Evolutionary conservation across 2,888 invertebrate species (phyloP), one percentile per base, ranked within the genome.

Genomic region (Amblyteles armatorius): DNA sequence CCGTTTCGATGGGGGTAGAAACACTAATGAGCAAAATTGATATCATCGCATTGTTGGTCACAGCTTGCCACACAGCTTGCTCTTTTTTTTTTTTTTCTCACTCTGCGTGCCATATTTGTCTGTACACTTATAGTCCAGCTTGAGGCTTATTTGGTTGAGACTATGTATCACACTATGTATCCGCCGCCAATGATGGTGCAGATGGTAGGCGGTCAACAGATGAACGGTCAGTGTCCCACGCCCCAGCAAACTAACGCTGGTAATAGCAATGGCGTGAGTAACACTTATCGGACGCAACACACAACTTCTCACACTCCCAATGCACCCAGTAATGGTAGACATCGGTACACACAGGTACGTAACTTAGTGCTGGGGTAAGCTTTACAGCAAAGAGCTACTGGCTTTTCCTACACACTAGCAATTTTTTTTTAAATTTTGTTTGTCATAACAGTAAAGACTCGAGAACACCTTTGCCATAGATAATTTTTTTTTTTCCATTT

Each of bases 161-260:
- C 89, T 91, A 94, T 94, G 93, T 92, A 93, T 92, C 93, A 93
- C 87, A 87, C 93, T 87, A 89, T 91, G 87, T 90, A 90, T 87
- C 91, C 91, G 82, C 90, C 93, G 52, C 92, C 92, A 88, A 90
- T 93, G 89, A 92, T 93, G 92, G 91, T 93, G 86, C 93, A 94
- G 87, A 89, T 93, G 88, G 89, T 92, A 86, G 90, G 91, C 88
- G 89, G 89, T 86, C 93, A 92, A 83, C 93, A 92, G 88, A 87
- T 91, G 77, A 91, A 89, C 87, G 89, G 91, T 87, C 93, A 92
- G 74, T 91, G 89, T 88, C 87, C 90, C 74, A 88, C 90, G 87
- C 88, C 84, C 91, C 90, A 44, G 50, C 90, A 63, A 50, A 82
- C 90, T 80, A 91, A 91, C 84, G 90, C 90, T 79, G 89, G 89